Evolutionary conservation across 2,797 vertebrate genomes (phyloP).

Genomic region (Centropyge bicolor): DNA sequence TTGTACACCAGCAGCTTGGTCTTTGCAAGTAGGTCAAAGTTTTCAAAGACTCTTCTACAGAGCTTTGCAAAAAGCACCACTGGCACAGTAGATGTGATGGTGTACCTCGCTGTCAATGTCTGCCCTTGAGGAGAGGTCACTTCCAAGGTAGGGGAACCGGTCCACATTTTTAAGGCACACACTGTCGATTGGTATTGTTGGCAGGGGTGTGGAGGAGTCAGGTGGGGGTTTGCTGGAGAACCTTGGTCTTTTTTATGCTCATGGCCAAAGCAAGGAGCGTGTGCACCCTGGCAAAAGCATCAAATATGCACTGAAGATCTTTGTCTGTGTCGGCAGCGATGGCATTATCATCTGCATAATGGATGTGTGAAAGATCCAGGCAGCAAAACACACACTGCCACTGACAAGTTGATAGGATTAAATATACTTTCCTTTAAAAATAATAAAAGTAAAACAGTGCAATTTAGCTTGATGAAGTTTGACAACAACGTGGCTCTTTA

Average conservation of each 20-base stretch:
- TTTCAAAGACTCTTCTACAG: not conserved
- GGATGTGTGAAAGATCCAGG: no score
- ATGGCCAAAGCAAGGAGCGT: not conserved
- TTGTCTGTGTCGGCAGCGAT: not conserved
- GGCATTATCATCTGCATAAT: not conserved
- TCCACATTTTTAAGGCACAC: not conserved
- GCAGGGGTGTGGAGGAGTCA: not conserved
- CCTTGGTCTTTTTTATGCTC: not conserved
- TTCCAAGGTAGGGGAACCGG: not conserved
- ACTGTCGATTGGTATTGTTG: not conserved
- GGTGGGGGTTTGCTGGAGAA: not conserved
- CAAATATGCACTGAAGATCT: not conserved
- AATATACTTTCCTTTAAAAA: conserved; percentile 3
- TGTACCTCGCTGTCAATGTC: not conserved
- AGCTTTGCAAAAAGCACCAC: not conserved
- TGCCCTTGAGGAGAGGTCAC: not conserved
- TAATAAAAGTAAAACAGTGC: not conserved
- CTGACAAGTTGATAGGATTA: not conserved
- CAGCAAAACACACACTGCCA: not conserved
- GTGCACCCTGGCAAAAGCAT: not conserved
- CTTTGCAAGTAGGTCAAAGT: conserved; percentile 1
- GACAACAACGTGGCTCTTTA: conserved; percentile 10
- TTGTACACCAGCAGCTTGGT: not conserved
- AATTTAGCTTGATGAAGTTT: not conserved
- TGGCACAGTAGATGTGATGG: not conserved